Conservation (phyloP, 2,888 invertebrate species). For the Tetramorium bicarinatum region DNA sequence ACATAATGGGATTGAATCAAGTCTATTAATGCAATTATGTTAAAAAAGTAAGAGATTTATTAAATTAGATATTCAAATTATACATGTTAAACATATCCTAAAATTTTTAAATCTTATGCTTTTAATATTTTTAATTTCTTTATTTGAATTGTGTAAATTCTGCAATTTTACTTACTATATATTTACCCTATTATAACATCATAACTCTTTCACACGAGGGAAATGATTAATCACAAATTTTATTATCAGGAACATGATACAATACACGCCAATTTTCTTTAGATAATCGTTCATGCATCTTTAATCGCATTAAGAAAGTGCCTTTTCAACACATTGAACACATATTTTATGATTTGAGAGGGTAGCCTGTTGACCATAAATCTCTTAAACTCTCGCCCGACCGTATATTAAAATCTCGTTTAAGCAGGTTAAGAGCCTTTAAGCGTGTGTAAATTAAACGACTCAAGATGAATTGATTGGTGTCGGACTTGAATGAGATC, state of each 20-base stretch:
- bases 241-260: neutral
- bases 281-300: slow-evolving; percentile 19
- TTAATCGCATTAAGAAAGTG: slow-evolving; percentile 3
- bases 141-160: neutral
- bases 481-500: neutral
- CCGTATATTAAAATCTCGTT: slow-evolving; percentile 42
- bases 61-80: neutral
- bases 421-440: slow-evolving; percentile 29
- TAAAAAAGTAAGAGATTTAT: neutral
- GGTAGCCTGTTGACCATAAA: slow-evolving; percentile 17
- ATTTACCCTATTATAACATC: neutral
- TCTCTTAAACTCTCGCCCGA: slow-evolving; percentile 10
- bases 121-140: slow-evolving; percentile 11
- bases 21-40: neutral
- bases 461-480: slow-evolving; percentile 16
- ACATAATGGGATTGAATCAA: neutral
- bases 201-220: neutral
- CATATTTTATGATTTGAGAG: slow-evolving; percentile 41
- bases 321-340: slow-evolving; percentile 35
- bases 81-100: neutral
- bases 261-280: slow-evolving; percentile 1
- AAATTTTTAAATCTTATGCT: neutral
- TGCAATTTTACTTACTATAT: neutral
- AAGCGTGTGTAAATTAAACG: slow-evolving; percentile 40
- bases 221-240: slow-evolving; percentile 25